Evolutionary conservation across 2,888 invertebrate species (phyloP), one percentile per base, ranked within the genome.

Genomic region (Malthinus flaveolus): DNA sequence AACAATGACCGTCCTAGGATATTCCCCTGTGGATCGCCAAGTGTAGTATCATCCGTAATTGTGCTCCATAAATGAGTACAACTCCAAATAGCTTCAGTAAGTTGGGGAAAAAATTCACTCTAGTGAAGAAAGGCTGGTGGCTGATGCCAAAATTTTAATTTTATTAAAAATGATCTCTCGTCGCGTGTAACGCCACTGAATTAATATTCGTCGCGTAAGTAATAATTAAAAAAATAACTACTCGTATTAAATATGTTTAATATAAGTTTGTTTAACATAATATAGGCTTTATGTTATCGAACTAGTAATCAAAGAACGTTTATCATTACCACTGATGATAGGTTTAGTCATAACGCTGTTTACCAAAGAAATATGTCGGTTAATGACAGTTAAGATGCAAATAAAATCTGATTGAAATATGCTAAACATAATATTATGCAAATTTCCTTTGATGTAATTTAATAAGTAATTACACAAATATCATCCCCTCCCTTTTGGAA

Each of bases 231-330:
- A 15, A 42, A 42, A 11, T 42, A 42, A 42, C 39, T 42, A 42
- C 39, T 42, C 15, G 39, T 42, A 42, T 42, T 42, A 42, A 42
- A 23, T 23, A 23, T 23, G 23, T 23, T 23, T 23, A 23, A 23
- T 23, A 23, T 23, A 23, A 23, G 23, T 23, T 42, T 42, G 13
- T 42, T 42, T 42, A 13, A 15, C 15, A 11, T 42, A 42, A 42
- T 42, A 13, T 23, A 15, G 39, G 23, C 42, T 32, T 54, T 45
- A 39, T 36, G 48, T 39, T 37, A 37, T 42, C 47, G 32, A 52
- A 39, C 54, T 37, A 37, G 48, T 47, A 54, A 54, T 54, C 54
- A 54, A 13, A 6, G 54, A 45, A 39, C 54, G 54, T 54, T 54
- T 54, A 54, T 54, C 54, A 54, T 54, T 52, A 45, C 48, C 12